phyloP scores from a whole-genome alignment of 2,797 vertebrate genomes.

The Enteromius fasciolatus region DNA sequence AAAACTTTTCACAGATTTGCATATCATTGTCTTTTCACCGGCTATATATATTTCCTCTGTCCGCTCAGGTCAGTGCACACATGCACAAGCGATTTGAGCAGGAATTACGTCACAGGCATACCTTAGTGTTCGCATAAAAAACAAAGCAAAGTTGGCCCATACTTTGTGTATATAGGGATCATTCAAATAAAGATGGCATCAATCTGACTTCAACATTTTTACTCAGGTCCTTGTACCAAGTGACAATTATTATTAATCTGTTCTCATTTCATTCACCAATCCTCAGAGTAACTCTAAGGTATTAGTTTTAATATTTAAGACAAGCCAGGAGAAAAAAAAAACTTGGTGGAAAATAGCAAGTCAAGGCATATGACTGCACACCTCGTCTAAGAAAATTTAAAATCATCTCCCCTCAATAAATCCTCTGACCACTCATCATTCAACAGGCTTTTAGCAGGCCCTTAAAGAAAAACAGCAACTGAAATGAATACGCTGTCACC shows the following conservation, averaged over 20 bases:
- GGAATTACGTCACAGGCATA: background rate
- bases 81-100: background rate
- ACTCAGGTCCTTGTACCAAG: background rate
- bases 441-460: conserved; percentile 76
- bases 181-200: background rate
- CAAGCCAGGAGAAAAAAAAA: conserved; percentile 54
- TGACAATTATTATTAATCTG: conserved; percentile 51
- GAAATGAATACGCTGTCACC: conserved; percentile 85
- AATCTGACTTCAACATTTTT: background rate
- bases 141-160: background rate
- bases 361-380: conserved; percentile 64
- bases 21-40: background rate
- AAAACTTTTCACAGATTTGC: background rate
- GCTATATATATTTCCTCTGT: background rate
- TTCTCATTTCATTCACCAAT: conserved; percentile 58
- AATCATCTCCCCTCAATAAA: conserved; percentile 75
- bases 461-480: conserved; percentile 75
- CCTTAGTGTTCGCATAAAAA: background rate
- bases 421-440: conserved; percentile 79
- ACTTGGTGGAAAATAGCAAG: conserved; percentile 55
- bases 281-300: conserved; percentile 51
- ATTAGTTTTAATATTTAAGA: conserved; percentile 58
- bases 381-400: conserved; percentile 64
- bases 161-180: background rate
- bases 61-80: background rate